phyloP scores from a whole-genome alignment of 2,888 invertebrate species.

The Apamea epomidion region DNA sequence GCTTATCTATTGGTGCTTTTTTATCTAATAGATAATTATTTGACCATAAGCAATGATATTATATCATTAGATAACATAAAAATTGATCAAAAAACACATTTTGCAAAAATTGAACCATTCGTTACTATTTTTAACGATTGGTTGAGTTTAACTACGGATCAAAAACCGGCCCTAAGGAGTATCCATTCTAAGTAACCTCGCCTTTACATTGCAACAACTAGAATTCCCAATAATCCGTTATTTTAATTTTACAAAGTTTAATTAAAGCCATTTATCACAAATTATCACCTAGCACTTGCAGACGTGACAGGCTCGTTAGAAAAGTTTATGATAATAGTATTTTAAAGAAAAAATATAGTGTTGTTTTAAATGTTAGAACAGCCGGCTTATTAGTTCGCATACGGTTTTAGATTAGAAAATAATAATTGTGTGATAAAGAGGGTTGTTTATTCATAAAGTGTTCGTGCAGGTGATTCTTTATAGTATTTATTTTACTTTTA shows the following conservation, averaged over 20 bases:
- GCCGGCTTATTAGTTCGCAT: neutral
- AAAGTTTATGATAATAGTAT: conserved; percentile 13
- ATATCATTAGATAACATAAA: too few relatives aligned
- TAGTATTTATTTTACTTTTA: neutral
- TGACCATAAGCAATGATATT: too few relatives aligned
- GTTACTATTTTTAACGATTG: too few relatives aligned
- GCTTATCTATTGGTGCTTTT: too few relatives aligned
- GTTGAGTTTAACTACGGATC: too few relatives aligned
- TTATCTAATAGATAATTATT: too few relatives aligned
- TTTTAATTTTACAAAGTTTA: conserved; percentile 12
- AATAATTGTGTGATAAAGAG: neutral
- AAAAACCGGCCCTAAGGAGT: too few relatives aligned
- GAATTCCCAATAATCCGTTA: neutral
- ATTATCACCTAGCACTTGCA: conserved; percentile 15
- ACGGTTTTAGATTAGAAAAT: conserved; percentile 25
- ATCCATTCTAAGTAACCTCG: neutral
- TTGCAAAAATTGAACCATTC: too few relatives aligned
- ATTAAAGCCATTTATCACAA: conserved; percentile 7
- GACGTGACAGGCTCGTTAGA: conserved; percentile 32
- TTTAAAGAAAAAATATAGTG: conserved; percentile 5
- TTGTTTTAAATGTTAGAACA: conserved; percentile 21
- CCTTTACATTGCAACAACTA: conserved; percentile 5
- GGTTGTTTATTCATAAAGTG: conserved; percentile 3
- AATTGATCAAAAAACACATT: too few relatives aligned
- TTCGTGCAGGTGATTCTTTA: conserved; percentile 9